Evolutionary conservation across 2,797 vertebrate species (phyloP), one percentile per base, ranked within the genome.

Genomic region (Chromobotia macracanthus): DNA sequence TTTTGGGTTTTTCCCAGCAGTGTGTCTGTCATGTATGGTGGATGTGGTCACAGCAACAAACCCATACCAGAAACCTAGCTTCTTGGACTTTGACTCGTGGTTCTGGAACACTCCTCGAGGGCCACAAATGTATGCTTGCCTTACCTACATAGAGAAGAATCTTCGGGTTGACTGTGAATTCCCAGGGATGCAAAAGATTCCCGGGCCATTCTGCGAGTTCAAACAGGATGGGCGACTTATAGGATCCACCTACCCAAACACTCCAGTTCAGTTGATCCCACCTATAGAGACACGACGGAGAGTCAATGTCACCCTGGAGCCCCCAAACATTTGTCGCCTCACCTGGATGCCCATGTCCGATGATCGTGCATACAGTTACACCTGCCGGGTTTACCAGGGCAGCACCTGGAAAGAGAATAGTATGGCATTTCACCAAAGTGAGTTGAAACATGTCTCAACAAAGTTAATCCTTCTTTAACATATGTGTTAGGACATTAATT

Each of bases 161-260:
- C 88, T 95, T 23, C 85, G 92, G 70, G 92, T 95, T 58, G 94
- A 95, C 85, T 94, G 93, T 31, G 92, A 93, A 88, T 95, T 95
- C 72, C 92, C 90, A 0, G 75, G 84, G 51, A 90, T 87, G 35
- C 75, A 92, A 64, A 86, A 92, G 82, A 84, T 90, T 18, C 91
- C 92, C 0, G 93, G 92, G 0, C 93, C 93, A 1, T 94, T 92
- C 90, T 94, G 94, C 2, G 93, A 95, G 87, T 94, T 92, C 58
- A 91, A 92, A 5, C 94, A 94, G 84, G 94, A 95, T 84, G 93
- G 93, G 79, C 88, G 91, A 5, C 88, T 95, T 81, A 92, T 94
- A 80, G 94, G 93, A 77, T 94, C 89, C 87, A 94, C 92, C 69
- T 86, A 86, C 80, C 93, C 94, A 84, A 93, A 93, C 77, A 82